Base-by-base conservation (phyloP, 2,888 invertebrate genomes). In the Serrognathus titanus region DNA sequence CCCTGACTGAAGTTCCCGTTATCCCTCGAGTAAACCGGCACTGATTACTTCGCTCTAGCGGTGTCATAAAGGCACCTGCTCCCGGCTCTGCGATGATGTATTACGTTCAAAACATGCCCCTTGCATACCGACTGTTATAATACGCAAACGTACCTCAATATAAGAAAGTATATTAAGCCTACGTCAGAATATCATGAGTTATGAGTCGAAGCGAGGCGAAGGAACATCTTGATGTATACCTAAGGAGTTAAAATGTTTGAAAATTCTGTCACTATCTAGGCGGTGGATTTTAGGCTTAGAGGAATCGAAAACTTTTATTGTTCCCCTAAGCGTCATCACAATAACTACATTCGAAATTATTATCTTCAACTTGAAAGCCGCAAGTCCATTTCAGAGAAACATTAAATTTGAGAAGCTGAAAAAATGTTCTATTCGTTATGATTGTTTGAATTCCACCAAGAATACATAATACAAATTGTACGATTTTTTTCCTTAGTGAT, bases 1-100 rank as follows among this genome's bases (percentile, higher is more conserved):
- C 11, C 40, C 11, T 9, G 12, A 11, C 11, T 13, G 40, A 40
- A 40, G 40, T 40, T 13, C 11, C 40, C 13, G 40, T 40, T 12
- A 40, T 40, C 53, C 54, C 54, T 31, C 20, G 49, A 48, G 40
- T 49, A 47, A 54, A 49, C 54, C 54, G 49, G 41, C 54, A 49
- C 54, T 54, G 54, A 54, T 54, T 54, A 54, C 54, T 54, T 54
- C 54, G 48, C 54, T 54, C 45, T 49, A 49, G 43, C 49, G 48
- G 48, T 49, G 54, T 54, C 54, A 49, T 54, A 54, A 48, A 54
- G 54, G 49, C 54, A 54, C 54, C 54, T 54, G 54, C 49, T 48
- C 48, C 54, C 54, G 13, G 40, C 40, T 12, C 40, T 13, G 13
- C 6, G 48, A 54, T 54, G 49, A 54, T 54, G 49, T 54, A 53